Base-by-base conservation (phyloP, 1,140 invertebrate genomes). In the Lutraria rhynchaena region DNA sequence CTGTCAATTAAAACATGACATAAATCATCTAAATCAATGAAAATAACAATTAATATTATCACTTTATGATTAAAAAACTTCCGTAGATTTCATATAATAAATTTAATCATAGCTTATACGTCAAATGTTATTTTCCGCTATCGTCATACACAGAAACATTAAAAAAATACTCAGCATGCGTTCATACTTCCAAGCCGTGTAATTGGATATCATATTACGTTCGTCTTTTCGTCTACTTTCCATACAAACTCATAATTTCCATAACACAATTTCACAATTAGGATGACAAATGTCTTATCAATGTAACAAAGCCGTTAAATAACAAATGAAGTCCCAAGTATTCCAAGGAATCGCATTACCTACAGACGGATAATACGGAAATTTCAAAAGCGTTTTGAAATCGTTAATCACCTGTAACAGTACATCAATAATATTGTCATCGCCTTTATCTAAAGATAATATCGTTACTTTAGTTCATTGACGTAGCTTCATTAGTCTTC, bases 241-340 rank as follows among this genome's bases (percentile, higher is more conserved):
- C 24, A 61, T 60, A 61, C 44, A 61, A 49, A 75, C 61, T 60
- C 24, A 44, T 46, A 49, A 60, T 60, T 61, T 61, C 57, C 58
- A 61, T 60, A 75, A 75, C 73, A 75, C 55, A 75, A 60, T 75
- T 75, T 75, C 44, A 75, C 73, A 75, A 75, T 75, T 75, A 61
- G 63, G 35, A 44, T 75, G 73, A 75, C 73, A 75, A 75, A 60
- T 75, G 73, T 57, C 53, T 75, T 60, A 75, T 44, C 55, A 60
- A 44, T 75, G 73, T 75, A 61, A 75, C 73, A 75, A 75, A 61
- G 73, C 35, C 13, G 29, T 22, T 22, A 49, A 75, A 75, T 44
- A 63, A 61, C 57, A 44, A 44, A 75, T 44, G 44, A 75, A 75
- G 73, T 51, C 55, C n/a, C 73, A 61, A 75, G 57, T 75, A 61